Conservation (phyloP, 2,113 vertebrate genomes). For the Propithecus coquereli region DNA sequence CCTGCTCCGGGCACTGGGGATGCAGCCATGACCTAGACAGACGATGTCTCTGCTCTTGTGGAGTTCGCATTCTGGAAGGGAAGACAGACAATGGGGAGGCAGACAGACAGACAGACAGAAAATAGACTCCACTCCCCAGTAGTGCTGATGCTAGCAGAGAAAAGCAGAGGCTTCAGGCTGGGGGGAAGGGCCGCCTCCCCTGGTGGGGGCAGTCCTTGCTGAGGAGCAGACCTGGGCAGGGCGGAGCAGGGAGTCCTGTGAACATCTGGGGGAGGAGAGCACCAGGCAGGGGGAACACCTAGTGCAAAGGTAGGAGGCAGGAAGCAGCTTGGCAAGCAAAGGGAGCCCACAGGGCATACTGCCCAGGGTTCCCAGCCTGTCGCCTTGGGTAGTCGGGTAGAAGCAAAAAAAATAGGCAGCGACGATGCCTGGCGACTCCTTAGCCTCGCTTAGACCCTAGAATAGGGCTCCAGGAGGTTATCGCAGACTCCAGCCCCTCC, state of each 20-base stretch:
- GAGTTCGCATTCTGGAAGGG: neutral
- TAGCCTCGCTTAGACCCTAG: neutral
- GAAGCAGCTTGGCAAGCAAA: neutral
- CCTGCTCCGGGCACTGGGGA: neutral
- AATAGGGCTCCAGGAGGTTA: neutral
- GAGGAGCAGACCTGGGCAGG: neutral
- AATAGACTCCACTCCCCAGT: rapidly evolving
- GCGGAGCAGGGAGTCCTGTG: neutral
- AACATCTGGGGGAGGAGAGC: neutral
- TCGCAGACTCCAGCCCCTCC: neutral
- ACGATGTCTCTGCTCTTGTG: neutral
- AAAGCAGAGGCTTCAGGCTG: neutral
- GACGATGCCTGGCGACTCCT: neutral
- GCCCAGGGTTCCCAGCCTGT: neutral
- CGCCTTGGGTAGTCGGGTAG: neutral
- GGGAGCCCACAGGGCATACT: no score
- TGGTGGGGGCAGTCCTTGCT: neutral
- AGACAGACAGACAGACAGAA: neutral
- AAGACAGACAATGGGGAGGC: neutral
- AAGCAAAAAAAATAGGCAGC: neutral
- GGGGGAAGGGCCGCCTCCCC: neutral
- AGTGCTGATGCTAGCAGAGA: neutral
- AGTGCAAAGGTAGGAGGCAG: neutral
- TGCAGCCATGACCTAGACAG: neutral
- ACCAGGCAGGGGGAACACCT: neutral